Evolutionary conservation across 2,888 invertebrate species (phyloP).

Genomic region (Drosophila borealis): DNA sequence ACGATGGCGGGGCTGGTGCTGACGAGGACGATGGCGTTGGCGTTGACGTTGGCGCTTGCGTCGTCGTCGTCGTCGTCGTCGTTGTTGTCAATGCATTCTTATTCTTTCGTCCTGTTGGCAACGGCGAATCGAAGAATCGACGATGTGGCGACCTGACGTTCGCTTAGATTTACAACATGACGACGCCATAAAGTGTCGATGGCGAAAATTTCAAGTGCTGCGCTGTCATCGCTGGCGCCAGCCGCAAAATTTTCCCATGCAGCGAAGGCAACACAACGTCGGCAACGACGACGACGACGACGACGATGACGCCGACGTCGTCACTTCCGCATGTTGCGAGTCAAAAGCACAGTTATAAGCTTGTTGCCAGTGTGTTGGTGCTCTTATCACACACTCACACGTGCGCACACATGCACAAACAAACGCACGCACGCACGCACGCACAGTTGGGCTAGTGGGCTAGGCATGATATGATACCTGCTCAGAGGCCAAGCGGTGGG

Average conservation of each 20-base stretch:
- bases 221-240: slow-evolving; percentile 46
- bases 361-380: slow-evolving; percentile 13
- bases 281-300: background rate
- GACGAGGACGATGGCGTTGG: background rate
- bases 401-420: slow-evolving; percentile 4
- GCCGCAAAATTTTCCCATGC: slow-evolving; percentile 51
- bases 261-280: slow-evolving; percentile 10
- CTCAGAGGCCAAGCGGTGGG: background rate
- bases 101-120: slow-evolving; percentile 11
- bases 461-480: slow-evolving; percentile 5
- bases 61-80: slow-evolving; percentile 11
- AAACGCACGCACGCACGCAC: slow-evolving; percentile 3
- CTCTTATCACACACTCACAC: slow-evolving; percentile 40
- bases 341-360: slow-evolving; percentile 54
- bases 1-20: slow-evolving; percentile 7
- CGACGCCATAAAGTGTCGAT: slow-evolving; percentile 23
- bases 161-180: slow-evolving; percentile 44
- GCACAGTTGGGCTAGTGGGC: slow-evolving; percentile 11
- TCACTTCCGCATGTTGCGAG: slow-evolving; percentile 65
- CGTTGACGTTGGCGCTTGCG: slow-evolving; percentile 6
- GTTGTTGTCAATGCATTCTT: slow-evolving; percentile 43
- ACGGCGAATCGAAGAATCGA: slow-evolving; percentile 7
- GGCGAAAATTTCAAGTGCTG: slow-evolving; percentile 38
- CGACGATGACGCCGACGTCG: slow-evolving; percentile 3
- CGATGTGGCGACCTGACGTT: slow-evolving; percentile 10